A percentile compares a stretch with the other conserved stretches of the same genome.
These are phyloP conservation scores for Muraenolepis orangiensis DNA, from an alignment of 2,797 vertebrate genomes.

Conservation along the genomic window DNA sequence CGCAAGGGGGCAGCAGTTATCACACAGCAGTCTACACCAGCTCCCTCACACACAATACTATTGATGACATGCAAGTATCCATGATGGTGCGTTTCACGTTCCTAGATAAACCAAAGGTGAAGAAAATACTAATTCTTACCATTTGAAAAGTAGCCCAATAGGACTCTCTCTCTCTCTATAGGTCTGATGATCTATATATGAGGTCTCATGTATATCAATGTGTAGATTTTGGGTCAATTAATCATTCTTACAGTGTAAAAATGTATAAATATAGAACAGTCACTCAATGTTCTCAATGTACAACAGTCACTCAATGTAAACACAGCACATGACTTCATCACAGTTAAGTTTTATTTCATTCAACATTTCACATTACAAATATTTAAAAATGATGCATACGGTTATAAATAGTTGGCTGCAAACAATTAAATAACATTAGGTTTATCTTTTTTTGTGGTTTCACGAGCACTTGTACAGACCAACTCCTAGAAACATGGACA, in stretches of 20 bases:
- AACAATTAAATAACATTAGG: slow-evolving; percentile 99
- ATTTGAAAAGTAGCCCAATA: not conserved
- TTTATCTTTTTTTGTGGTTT: slow-evolving; percentile 89
- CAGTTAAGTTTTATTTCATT: slow-evolving; percentile 99
- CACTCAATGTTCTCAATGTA: not conserved
- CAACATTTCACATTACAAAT: slow-evolving; percentile 99
- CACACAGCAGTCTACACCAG: not conserved
- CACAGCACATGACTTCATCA: slow-evolving; percentile 63
- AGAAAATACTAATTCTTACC: not conserved
- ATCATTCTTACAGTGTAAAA: not conserved
- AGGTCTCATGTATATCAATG: not conserved
- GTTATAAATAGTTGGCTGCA: slow-evolving; percentile 99
- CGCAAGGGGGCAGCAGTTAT: not conserved
- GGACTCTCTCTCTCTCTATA: no score
- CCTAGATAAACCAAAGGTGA: not conserved
- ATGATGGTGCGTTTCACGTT: not conserved
- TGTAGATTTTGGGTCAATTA: not conserved
- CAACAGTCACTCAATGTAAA: slow-evolving; percentile 23
- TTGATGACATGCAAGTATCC: not conserved
- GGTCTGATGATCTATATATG: no score
- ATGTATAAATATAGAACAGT: not conserved
- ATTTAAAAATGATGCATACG: slow-evolving; percentile 99
- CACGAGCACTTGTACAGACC: slow-evolving; percentile 99
- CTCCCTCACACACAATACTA: not conserved
- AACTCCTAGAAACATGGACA: slow-evolving; percentile 99